Evolutionary conservation across 2,113 vertebrate genomes (phyloP).

Genomic region (Chloebia gouldiae): DNA sequence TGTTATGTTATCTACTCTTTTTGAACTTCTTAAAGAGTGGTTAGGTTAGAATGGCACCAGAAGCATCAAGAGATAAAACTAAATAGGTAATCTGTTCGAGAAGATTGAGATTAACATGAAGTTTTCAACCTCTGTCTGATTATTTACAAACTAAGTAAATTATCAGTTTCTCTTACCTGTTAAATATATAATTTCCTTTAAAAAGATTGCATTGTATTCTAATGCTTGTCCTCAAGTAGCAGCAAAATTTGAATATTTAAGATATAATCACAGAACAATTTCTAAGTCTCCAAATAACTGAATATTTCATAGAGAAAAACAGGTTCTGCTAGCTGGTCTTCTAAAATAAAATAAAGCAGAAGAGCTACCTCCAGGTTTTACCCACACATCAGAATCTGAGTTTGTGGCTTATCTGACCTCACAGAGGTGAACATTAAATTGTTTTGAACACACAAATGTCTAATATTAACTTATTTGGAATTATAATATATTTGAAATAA

Average conservation of each 20-base stretch:
- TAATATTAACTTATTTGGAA: neutral
- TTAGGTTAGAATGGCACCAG: conserved; percentile 28
- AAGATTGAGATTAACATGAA: neutral
- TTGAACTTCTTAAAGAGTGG: conserved; percentile 8
- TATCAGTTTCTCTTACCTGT: neutral
- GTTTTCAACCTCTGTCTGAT: neutral
- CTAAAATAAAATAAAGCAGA: neutral
- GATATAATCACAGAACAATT: neutral
- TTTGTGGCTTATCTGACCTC: neutral
- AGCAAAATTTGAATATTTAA: neutral
- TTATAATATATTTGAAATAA: neutral
- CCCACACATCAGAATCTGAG: neutral
- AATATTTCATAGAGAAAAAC: neutral
- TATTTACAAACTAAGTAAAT: neutral
- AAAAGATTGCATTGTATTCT: neutral
- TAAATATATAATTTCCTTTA: neutral
- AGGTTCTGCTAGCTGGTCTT: neutral
- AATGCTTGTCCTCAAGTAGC: neutral
- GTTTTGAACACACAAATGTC: neutral
- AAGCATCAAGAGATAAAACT: conserved; percentile 1
- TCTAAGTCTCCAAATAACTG: neutral
- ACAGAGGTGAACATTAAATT: neutral
- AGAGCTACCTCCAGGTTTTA: neutral
- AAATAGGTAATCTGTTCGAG: neutral
- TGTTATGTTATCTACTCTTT: neutral